Conservation (phyloP, 2,113 vertebrate genomes). For the Saccopteryx bilineata region DNA sequence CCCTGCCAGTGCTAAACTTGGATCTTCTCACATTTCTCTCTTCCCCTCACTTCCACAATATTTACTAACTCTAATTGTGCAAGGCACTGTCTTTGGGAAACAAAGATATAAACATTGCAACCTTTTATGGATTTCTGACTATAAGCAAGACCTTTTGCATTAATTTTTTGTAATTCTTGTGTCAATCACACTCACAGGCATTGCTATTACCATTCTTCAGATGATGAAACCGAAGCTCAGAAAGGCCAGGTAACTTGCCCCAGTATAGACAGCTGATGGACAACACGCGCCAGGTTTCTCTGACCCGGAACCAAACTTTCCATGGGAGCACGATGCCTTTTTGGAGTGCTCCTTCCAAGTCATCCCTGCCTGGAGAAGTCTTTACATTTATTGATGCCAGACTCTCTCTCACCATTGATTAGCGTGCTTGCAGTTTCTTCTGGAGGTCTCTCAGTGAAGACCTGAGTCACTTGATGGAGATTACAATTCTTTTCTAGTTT, state of each 20-base stretch:
- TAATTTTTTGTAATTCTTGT: neutral
- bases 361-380: neutral
- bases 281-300: neutral
- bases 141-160: neutral
- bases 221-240: neutral
- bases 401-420: neutral
- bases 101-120: neutral
- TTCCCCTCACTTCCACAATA: neutral
- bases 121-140: neutral
- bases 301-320: neutral
- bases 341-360: neutral
- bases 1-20: neutral
- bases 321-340: neutral
- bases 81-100: conserved; percentile 1
- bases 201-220: neutral
- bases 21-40: neutral
- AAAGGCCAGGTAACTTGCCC: neutral
- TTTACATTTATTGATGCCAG: neutral
- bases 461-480: neutral
- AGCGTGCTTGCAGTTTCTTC: neutral
- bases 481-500: neutral
- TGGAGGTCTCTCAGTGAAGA: neutral
- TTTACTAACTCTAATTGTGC: conserved; percentile 2
- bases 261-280: neutral
- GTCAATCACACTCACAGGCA: neutral